A percentile compares a stretch with the other conserved stretches of the same genome.
phyloP scores from a whole-genome alignment of 37 sponge, comb jelly and placozoan species.

The Ianthella basta region DNA sequence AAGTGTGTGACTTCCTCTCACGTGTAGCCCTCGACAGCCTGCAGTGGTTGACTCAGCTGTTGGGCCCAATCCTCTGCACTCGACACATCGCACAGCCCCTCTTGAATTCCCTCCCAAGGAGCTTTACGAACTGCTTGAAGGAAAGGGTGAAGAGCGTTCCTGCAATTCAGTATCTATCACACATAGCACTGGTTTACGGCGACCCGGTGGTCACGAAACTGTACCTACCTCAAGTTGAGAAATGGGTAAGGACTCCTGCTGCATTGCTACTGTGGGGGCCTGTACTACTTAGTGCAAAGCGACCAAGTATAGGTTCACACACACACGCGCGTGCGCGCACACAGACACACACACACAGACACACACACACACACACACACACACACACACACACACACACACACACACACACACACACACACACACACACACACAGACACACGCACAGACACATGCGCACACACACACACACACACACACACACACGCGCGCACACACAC shows the following conservation, averaged over 20 bases:
- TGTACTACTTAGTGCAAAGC: neutral
- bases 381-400: slow-evolving; percentile 2
- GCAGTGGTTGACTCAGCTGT: slow-evolving; percentile 68
- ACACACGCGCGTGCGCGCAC: neutral
- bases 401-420: neutral
- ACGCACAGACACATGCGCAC: too few species aligned
- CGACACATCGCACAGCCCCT: slow-evolving; percentile 69
- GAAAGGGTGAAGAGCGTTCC: neutral
- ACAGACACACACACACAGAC: slow-evolving; percentile 4
- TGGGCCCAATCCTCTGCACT: slow-evolving; percentile 77
- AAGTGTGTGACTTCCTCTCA: slow-evolving; percentile 34
- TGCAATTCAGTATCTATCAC: slow-evolving; percentile 33
- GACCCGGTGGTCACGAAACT: slow-evolving; percentile 47
- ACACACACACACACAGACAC: too few species aligned
- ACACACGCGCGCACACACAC: too few species aligned
- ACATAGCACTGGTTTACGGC: slow-evolving; percentile 57
- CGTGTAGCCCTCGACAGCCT: slow-evolving; percentile 72
- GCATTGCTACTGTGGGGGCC: neutral
- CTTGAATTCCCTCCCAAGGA: slow-evolving; percentile 60
- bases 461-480: too few species aligned
- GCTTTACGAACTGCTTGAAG: slow-evolving; percentile 43
- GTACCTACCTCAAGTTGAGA: slow-evolving; percentile 64
- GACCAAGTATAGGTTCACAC: neutral
- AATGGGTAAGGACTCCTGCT: slow-evolving; percentile 45
- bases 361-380: neutral